These are phyloP conservation scores for Dryas iulia DNA, from an alignment of 1,140 invertebrate species.

Conservation along the genomic window DNA sequence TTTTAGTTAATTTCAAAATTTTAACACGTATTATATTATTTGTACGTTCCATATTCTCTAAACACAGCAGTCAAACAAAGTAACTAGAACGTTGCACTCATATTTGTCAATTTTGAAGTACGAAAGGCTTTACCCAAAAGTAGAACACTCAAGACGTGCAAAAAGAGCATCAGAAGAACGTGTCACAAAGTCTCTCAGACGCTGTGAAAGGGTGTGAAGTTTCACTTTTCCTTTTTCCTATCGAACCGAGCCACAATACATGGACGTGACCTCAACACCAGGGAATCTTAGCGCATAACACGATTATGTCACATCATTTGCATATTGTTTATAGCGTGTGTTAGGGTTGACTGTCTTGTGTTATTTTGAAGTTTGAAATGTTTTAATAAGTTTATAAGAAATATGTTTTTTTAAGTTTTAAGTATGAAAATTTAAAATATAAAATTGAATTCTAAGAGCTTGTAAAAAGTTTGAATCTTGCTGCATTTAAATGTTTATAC, in stretches of 20 bases:
- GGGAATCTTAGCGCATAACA: conserved; percentile 6
- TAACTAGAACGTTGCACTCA: conserved; percentile 5
- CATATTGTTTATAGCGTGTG: not conserved
- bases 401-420: no score
- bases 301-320: conserved; percentile 25
- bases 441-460: no score
- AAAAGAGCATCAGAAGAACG: conserved; percentile 17
- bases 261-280: conserved; percentile 22
- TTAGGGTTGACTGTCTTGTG: not conserved
- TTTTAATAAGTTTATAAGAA: no score
- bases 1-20: no score
- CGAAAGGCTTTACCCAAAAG: conserved; percentile 12
- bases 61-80: not conserved
- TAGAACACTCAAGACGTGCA: conserved; percentile 16
- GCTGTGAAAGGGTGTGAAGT: conserved; percentile 22
- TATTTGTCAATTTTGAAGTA: conserved; percentile 5
- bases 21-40: no score
- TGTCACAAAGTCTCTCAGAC: conserved; percentile 12
- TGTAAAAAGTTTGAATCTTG: no score
- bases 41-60: no score
- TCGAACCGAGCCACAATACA: conserved; percentile 24
- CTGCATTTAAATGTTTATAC: no score
- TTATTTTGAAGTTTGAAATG: no score
- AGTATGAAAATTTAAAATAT: no score
- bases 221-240: conserved; percentile 25